Evolutionary conservation across 2,797 vertebrate species (phyloP), one percentile per base, ranked within the genome.

Genomic region (Darevskia nairensis): DNA sequence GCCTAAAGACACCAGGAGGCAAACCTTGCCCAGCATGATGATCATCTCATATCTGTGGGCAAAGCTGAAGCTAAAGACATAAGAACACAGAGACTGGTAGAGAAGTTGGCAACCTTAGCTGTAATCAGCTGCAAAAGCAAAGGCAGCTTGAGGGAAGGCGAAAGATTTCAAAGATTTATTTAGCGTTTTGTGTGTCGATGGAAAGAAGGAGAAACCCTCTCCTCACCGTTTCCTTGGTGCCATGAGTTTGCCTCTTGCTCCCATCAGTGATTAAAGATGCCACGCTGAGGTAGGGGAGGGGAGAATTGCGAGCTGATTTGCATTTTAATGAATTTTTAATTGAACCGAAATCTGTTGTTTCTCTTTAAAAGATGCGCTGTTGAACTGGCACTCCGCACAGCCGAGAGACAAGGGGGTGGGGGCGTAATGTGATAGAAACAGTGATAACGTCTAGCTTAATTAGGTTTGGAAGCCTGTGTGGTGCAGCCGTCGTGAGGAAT

Each of bases 281-380:
- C 94, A 95, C 86, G 87, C 77, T 86, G 95, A 96, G 93, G 90
- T 23, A 96, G 93, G 79, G 93, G 46, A 89, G 76, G 87, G 76
- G 93, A 94, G 94, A 90, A 93, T 94, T 93, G 96, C 95, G 95
- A 96, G 95, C 96, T 94, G 86, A 97, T 97, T 97, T 97, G 96
- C 97, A 97, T 97, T 97, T 97, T 97, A 97, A 97, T 97, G 96
- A 97, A 97, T 97, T 97, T 97, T 97, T 97, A 97, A 97, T 97
- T 97, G 97, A 97, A 96, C 96, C 94, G 64, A 97, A 97, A 97
- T 97, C 97, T 97, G 97, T 97, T 97, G 97, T 97, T 97, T 96
- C 96, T 95, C 95, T 97, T 97, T 97, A 96, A 85, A 97, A 97
- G 96, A 97, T 94, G 96, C 95, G 96, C 95, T 92, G 95, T 96